Conservation (phyloP, 1,140 invertebrate genomes). For the Eubasilissa regina region DNA sequence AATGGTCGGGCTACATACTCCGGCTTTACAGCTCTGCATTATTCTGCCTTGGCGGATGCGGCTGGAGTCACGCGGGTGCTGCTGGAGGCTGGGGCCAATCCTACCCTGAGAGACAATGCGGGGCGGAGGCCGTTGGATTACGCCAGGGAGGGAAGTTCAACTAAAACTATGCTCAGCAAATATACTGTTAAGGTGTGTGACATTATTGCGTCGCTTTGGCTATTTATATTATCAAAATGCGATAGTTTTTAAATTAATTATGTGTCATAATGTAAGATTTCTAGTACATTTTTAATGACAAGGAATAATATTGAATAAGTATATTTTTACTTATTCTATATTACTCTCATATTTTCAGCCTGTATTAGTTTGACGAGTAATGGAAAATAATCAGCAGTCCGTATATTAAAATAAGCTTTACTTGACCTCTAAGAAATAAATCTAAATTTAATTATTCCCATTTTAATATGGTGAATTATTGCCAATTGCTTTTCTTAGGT, state of each 20-base stretch:
- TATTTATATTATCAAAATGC: not conserved
- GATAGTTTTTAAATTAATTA: not conserved
- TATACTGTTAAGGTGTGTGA: constrained; percentile 55
- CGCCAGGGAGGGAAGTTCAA: constrained; percentile 72
- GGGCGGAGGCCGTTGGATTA: constrained; percentile 87
- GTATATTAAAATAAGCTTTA: too few species aligned
- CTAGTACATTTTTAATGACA: too few species aligned
- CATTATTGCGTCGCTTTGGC: not conserved
- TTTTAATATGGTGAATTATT: too few species aligned
- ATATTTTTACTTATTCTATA: too few species aligned
- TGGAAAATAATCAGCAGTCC: too few species aligned
- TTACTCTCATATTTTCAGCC: too few species aligned
- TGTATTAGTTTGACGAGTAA: too few species aligned
- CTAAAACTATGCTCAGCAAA: constrained; percentile 54
- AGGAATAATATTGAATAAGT: too few species aligned
- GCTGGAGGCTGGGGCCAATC: constrained; percentile 81
- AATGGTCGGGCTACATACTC: constrained; percentile 84
- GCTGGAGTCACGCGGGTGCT: constrained; percentile 74
- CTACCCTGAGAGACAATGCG: constrained; percentile 82
- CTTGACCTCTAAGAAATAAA: too few species aligned
- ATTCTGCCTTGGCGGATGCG: constrained; percentile 87
- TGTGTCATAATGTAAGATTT: too few species aligned
- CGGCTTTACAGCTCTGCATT: constrained; percentile 92
- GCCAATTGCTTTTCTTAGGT: too few species aligned
- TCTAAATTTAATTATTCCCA: too few species aligned